These are phyloP conservation scores for Potorous gilbertii DNA, from an alignment of 2,797 vertebrate genomes.

Conservation along the genomic window DNA sequence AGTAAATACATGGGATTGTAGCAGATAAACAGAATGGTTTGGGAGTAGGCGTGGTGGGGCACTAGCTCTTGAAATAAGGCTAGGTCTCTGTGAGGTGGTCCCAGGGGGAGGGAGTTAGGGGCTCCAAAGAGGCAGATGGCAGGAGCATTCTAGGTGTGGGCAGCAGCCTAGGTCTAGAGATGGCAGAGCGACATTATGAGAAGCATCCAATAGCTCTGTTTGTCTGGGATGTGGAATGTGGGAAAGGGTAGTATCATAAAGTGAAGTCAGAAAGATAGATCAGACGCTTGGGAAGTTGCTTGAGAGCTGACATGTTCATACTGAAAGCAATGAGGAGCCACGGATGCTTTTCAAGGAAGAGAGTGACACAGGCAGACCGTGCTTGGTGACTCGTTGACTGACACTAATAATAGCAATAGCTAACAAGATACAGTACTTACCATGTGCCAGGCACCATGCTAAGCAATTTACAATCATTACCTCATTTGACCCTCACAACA, in stretches of 20 bases:
- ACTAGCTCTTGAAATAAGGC: neutral
- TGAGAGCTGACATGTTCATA: neutral
- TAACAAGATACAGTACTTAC: neutral
- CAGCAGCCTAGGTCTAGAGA: neutral
- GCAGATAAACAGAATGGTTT: neutral
- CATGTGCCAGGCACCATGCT: neutral
- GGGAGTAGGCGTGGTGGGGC: neutral
- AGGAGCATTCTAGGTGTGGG: neutral
- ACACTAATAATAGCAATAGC: too few species aligned
- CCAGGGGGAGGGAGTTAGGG: neutral
- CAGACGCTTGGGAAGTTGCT: neutral
- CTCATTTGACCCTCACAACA: neutral
- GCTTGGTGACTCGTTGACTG: neutral
- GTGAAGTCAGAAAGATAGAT: neutral
- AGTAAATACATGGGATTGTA: neutral
- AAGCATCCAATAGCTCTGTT: neutral
- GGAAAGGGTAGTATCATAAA: neutral
- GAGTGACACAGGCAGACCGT: neutral
- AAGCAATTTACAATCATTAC: too few species aligned
- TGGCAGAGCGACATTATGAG: neutral
- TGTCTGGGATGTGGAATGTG: neutral
- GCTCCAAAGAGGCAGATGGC: neutral
- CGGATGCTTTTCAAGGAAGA: neutral
- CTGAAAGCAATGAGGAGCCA: neutral
- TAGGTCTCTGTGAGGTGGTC: neutral